phyloP scores from a whole-genome alignment of 1,140 invertebrate genomes.

The Aphelenchoides fujianensis region DNA sequence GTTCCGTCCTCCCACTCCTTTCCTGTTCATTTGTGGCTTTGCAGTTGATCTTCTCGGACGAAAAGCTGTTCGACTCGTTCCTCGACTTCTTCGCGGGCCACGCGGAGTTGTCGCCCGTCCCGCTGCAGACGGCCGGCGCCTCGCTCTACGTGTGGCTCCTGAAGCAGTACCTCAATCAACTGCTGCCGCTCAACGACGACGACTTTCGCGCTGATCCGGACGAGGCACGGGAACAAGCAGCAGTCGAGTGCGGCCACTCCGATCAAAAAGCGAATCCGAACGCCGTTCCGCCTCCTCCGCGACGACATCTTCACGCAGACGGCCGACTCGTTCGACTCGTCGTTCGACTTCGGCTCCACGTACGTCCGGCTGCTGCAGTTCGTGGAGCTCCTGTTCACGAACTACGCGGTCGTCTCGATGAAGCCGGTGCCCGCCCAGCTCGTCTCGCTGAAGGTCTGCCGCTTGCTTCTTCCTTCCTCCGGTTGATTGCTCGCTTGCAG shows the following conservation, averaged over 20 bases:
- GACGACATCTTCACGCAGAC: neutral
- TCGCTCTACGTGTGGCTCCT: conserved; percentile 18
- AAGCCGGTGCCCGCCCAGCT: neutral
- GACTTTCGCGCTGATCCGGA: neutral
- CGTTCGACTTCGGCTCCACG: neutral
- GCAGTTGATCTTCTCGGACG: conserved; percentile 6
- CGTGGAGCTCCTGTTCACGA: conserved; percentile 15
- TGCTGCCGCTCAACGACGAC: neutral
- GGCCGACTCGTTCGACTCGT: neutral
- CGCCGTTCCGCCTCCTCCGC: conserved; percentile 1
- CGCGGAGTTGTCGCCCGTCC: neutral
- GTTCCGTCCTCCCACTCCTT: neutral
- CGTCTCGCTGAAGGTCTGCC: neutral
- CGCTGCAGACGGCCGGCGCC: neutral
- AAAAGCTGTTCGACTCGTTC: conserved; percentile 10
- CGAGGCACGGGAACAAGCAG: neutral
- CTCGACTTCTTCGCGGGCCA: conserved; percentile 7
- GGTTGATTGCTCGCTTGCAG: neutral
- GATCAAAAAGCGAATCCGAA: neutral
- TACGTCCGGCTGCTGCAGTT: conserved; percentile 15
- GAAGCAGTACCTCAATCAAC: neutral
- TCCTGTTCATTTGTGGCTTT: neutral
- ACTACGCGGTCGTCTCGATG: neutral
- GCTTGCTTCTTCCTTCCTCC: neutral
- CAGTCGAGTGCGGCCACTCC: neutral